Evolutionary conservation across 2,888 invertebrate genomes (phyloP).

Genomic region (Orthosia gothica): DNA sequence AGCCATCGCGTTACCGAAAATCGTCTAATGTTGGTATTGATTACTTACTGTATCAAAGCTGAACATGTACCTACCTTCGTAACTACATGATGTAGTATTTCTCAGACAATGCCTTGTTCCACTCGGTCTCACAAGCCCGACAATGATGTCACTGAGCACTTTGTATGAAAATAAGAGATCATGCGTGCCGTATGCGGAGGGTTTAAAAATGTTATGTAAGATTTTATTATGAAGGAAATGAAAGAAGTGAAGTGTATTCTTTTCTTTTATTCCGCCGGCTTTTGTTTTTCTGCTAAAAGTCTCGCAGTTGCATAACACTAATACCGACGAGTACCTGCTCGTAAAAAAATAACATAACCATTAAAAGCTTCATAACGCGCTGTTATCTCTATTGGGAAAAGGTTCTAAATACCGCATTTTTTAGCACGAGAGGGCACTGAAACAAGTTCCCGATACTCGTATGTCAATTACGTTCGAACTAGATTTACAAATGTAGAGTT

Average conservation of each 20-base stretch:
- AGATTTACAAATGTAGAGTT: slow-evolving; percentile 62
- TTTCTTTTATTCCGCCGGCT: slow-evolving; percentile 34
- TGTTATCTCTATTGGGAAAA: slow-evolving; percentile 23
- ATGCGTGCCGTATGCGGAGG: slow-evolving; percentile 51
- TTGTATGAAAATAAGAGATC: slow-evolving; percentile 63
- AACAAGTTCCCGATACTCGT: slow-evolving; percentile 40
- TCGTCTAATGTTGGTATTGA: slow-evolving; percentile 34
- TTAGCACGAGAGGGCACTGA: not conserved
- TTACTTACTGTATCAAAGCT: slow-evolving; percentile 35
- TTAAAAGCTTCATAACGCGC: slow-evolving; percentile 25
- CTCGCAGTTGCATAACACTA: slow-evolving; percentile 16
- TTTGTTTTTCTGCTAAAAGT: slow-evolving; percentile 30
- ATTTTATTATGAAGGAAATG: slow-evolving; percentile 58
- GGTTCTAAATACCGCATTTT: slow-evolving; percentile 20
- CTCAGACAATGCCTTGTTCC: slow-evolving; percentile 32
- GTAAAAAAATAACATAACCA: slow-evolving; percentile 27
- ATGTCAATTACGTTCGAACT: slow-evolving; percentile 57
- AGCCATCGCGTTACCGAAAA: slow-evolving; percentile 21
- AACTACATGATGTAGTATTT: slow-evolving; percentile 29
- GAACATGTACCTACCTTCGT: slow-evolving; percentile 18
- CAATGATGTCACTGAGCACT: slow-evolving; percentile 57
- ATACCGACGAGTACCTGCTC: not conserved
- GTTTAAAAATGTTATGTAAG: slow-evolving; percentile 60
- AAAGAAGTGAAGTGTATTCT: slow-evolving; percentile 44
- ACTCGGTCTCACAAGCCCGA: slow-evolving; percentile 46